Conservation (phyloP, 2,888 invertebrate genomes). For the Desoria tigrina region DNA sequence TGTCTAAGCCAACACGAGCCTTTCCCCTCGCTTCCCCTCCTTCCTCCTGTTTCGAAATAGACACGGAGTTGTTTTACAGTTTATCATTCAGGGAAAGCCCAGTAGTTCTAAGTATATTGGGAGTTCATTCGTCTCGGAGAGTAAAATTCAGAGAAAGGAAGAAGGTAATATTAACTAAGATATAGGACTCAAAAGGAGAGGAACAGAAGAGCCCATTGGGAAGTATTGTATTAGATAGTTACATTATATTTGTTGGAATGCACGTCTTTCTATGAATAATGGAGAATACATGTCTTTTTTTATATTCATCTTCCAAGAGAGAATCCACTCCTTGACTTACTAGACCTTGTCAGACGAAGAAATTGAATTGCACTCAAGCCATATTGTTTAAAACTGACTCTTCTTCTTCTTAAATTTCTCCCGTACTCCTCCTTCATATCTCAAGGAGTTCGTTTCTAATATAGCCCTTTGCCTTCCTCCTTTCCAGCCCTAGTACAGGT, state of each 20-base stretch:
- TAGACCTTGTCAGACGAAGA: conserved; percentile 13
- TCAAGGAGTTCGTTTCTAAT: neutral
- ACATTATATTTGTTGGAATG: conserved; percentile 8
- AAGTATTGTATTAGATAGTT: neutral
- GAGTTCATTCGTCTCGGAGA: too few species aligned
- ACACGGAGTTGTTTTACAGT: too few species aligned
- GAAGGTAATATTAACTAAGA: too few species aligned
- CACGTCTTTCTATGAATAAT: conserved; percentile 21
- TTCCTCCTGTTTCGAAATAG: too few species aligned
- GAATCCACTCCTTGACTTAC: conserved; percentile 19
- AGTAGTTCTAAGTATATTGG: too few species aligned
- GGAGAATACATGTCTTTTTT: conserved; percentile 17
- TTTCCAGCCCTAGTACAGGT: too few species aligned
- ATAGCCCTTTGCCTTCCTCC: neutral
- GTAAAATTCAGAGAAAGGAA: too few species aligned
- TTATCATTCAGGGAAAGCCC: too few species aligned
- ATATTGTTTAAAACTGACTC: neutral
- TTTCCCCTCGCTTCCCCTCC: too few species aligned
- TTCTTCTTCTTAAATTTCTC: too few species aligned
- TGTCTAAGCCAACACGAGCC: too few species aligned
- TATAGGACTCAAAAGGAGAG: neutral
- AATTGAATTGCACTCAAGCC: conserved; percentile 22
- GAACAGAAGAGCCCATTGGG: neutral
- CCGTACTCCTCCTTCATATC: too few species aligned
- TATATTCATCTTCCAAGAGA: conserved; percentile 18